These are phyloP conservation scores for Scytalopus superciliaris DNA, from an alignment of 2,113 vertebrate genomes.

Conservation along the genomic window DNA sequence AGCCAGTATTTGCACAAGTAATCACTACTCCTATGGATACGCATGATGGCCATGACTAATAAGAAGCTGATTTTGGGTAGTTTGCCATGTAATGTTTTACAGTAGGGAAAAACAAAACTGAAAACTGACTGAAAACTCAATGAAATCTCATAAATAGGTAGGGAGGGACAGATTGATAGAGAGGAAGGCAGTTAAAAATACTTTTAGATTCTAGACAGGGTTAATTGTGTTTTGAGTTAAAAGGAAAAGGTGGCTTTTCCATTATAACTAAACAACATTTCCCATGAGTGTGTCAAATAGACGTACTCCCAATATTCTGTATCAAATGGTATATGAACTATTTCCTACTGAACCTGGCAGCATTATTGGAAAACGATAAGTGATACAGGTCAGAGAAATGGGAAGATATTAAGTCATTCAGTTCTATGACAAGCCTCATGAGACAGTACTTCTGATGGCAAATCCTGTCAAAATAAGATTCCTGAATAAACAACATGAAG, in stretches of 20 bases:
- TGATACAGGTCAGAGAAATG: neutral
- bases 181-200: neutral
- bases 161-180: neutral
- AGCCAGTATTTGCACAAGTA: neutral
- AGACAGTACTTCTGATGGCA: neutral
- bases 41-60: neutral
- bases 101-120: neutral
- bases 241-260: neutral
- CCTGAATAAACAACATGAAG: neutral
- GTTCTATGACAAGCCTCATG: neutral
- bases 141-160: neutral
- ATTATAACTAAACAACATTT: neutral
- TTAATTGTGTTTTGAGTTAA: neutral
- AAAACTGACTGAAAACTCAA: neutral
- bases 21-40: neutral
- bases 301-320: neutral
- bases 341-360: neutral
- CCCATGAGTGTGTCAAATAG: neutral
- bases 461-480: constrained; percentile 1
- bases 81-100: neutral
- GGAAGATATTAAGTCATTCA: neutral
- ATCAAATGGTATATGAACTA: neutral
- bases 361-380: neutral
- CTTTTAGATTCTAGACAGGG: neutral
- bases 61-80: neutral